Base-by-base conservation (phyloP, 2,888 invertebrate genomes). In the Brachylomia viminalis region DNA sequence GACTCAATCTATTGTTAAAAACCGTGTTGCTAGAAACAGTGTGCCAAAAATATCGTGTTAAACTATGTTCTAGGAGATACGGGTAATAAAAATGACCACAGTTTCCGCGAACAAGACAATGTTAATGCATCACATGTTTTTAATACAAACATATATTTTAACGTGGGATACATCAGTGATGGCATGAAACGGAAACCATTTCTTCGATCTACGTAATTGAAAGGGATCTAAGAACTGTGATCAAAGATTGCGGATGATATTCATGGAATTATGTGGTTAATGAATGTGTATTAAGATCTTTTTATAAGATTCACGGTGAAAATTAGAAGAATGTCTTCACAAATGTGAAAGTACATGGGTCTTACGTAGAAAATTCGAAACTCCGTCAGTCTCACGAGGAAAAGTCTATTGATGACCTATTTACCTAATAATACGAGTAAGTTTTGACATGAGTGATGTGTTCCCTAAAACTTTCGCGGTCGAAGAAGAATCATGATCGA, bases 81-180 rank as follows among this genome's bases (percentile, higher is more conserved):
- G 30, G 45, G 64, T 86, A 88, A 88, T 91, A 91, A 92, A 90
- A 83, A 83, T 81, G 71, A 92, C 92, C 93, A 89, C 93, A 91
- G 59, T 80, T 84, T 93, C 93, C 93, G 90, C 82, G 82, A 88
- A 84, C 79, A 62, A 87, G 81, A 84, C 82, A 80, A 75, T 75
- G 82, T 86, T 84, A 84, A 81, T 79, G 65, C 74, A 56, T 68
- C 73, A 73, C 69, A 74, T 61, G 71, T 83, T 86, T 79, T 52
- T 85, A 82, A 83, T 78, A 73, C 77, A 84, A 87, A 83, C 82
- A 87, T 27, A 66, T 65, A 66, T 82, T 80, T 87, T 68, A 78
- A 83, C 83, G 78, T 77, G 77, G 56, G 58, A 64, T 77, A 70
- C 59, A 80, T 80, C 59, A 77, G 72, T 75, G 72, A 80, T 77